These are phyloP conservation scores for Eledona agricola DNA, from an alignment of 2,888 invertebrate genomes.

Conservation along the genomic window DNA sequence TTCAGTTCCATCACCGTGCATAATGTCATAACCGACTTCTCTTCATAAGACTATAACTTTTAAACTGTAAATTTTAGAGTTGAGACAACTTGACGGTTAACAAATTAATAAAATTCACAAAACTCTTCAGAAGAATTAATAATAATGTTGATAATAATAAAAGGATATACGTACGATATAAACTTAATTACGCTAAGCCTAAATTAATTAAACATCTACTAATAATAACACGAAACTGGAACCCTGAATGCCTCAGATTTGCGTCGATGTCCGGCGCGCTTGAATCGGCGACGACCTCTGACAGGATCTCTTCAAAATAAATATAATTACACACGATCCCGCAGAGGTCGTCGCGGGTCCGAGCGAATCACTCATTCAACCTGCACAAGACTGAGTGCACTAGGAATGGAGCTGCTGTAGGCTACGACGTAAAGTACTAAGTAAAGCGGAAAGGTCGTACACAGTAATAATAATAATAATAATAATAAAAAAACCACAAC, in stretches of 20 bases:
- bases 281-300: constrained; percentile 21
- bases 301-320: constrained; percentile 31
- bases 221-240: constrained; percentile 42
- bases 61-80: constrained; percentile 23
- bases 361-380: no score
- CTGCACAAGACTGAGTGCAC: constrained; percentile 40
- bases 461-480: constrained; percentile 24
- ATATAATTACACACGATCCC: constrained; percentile 36
- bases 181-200: constrained; percentile 42
- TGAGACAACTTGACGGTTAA: constrained; percentile 34
- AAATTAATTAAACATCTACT: constrained; percentile 30
- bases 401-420: constrained; percentile 25
- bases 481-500: constrained; percentile 5
- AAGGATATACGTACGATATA: constrained; percentile 40
- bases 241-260: constrained; percentile 56
- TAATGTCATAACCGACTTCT: constrained; percentile 27
- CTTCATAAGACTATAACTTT: constrained; percentile 24
- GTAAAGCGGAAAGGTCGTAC: constrained; percentile 29
- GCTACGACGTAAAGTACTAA: constrained; percentile 11
- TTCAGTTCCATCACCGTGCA: constrained; percentile 36
- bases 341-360: constrained; percentile 6
- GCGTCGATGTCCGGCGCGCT: constrained; percentile 22
- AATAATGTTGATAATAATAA: no score
- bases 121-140: constrained; percentile 30
- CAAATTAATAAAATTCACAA: constrained; percentile 34